Conservation (phyloP, 2,888 invertebrate species). For the Hypomecis punctinalis region DNA sequence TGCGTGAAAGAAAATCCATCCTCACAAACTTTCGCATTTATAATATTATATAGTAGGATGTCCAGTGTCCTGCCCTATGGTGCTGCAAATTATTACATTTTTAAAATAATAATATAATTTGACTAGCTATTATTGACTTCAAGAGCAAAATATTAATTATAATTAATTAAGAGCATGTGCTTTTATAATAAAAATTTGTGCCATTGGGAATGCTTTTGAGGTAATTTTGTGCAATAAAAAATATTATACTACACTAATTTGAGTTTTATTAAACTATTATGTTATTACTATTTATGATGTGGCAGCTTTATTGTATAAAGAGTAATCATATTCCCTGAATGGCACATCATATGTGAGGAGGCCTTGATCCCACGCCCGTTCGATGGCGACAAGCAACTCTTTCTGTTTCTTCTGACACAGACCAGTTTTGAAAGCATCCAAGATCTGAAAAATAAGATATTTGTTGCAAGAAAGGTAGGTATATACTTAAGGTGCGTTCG, state of each 20-base stretch:
- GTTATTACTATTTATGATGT: conserved; percentile 16
- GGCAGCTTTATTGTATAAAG: conserved; percentile 85
- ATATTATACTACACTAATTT: conserved; percentile 19
- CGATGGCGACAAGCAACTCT: conserved; percentile 90
- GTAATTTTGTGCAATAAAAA: conserved; percentile 46
- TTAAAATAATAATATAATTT: no score
- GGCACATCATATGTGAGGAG: conserved; percentile 93
- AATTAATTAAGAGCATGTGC: not conserved
- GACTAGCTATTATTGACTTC: no score
- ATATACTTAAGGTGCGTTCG: no score
- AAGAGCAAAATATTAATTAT: no score
- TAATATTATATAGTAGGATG: no score
- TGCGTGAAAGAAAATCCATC: no score
- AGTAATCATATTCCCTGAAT: conserved; percentile 92
- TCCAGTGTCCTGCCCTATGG: no score
- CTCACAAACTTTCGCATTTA: no score
- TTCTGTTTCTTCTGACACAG: conserved; percentile 92
- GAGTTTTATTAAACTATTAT: conserved; percentile 30
- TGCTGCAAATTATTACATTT: no score
- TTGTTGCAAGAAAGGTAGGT: no score
- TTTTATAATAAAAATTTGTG: conserved; percentile 15
- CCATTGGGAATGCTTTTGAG: conserved; percentile 30
- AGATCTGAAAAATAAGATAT: conserved; percentile 70
- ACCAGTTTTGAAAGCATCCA: conserved; percentile 89
- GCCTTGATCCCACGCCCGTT: conserved; percentile 93